Evolutionary conservation across 2,113 vertebrate genomes (phyloP), one percentile per base, ranked within the genome.

Genomic region (Tricholaema leucomelas): DNA sequence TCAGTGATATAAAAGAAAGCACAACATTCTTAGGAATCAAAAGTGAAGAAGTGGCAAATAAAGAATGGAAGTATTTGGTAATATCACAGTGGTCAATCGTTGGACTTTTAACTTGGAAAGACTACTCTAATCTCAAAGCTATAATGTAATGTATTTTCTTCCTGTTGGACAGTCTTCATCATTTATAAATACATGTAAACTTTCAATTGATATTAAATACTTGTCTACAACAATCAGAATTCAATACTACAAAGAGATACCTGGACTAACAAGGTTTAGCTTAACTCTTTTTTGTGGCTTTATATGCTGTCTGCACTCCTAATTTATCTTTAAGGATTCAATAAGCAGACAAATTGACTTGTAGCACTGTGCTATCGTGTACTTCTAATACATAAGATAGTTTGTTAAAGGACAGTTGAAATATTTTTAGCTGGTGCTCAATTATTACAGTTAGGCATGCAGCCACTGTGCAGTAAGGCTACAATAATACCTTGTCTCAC

Each of bases 131-230:
- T 70, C 19, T 42, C 11, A n/a, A 55, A 70, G 21, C 7, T 28
- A 28, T 11, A 31, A 2, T 3, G 1, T 46, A 65, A 12, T 0
- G 10, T 0, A 13, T 75, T 69, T 79, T 38, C 15, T 46, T 85
- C 72, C 15, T 33, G 4, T 33, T 80, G 9, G 25, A 56, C 9
- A 33, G 12, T 36, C 19, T 77, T 24, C 4, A 20, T 14, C 65
- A 36, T 1, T 0, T 65, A 56, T 25, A 86, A 88, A 77, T 60
- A 24, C 5, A 33, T 5, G 15, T 28, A 52, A 77, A 74, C 0
- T 46, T 54, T 58, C 31, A 14, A 19, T n/a, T 35, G 2, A 0
- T 48, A 35, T 69, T 80, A 66, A 65, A 42, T 15, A 0, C 5
- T 77, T 81, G 3, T 30, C 50, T 81, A 8, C 61, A 48, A 9